Conservation (phyloP, 1,140 invertebrate species). For the Achroia grisella region DNA sequence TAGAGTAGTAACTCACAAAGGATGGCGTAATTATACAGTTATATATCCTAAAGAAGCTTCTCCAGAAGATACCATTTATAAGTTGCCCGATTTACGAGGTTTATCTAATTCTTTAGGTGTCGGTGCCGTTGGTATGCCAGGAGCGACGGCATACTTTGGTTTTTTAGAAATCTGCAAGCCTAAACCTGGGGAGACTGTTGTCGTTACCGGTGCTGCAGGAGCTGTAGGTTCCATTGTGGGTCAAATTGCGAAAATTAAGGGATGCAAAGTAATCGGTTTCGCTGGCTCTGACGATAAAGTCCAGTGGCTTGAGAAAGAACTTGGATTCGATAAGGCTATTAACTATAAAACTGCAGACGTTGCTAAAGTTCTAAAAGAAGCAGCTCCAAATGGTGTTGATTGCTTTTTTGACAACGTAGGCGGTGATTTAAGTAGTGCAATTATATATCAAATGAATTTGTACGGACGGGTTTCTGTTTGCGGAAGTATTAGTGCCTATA, state of each 20-base stretch:
- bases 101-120: conserved; percentile 13
- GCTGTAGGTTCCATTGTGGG: conserved; percentile 80
- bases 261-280: conserved; percentile 79
- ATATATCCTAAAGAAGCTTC: conserved; percentile 4
- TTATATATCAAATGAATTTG: conserved; percentile 75
- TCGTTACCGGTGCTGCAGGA: conserved; percentile 76
- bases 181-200: conserved; percentile 77
- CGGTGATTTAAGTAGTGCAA: conserved; percentile 71
- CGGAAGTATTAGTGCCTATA: conserved; percentile 69
- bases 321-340: conserved; percentile 78
- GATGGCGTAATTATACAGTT: conserved; percentile 72
- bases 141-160: conserved; percentile 80
- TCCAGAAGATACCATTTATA: conserved; percentile 14
- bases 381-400: conserved; percentile 77
- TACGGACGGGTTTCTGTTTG: conserved; percentile 74
- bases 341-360: conserved; percentile 80
- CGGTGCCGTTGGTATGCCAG: conserved; percentile 26
- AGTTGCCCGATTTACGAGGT: conserved; percentile 14
- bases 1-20: conserved; percentile 66
- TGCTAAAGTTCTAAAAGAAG: conserved; percentile 63
- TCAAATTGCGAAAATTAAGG: conserved; percentile 81
- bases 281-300: conserved; percentile 80
- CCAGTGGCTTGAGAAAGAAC: conserved; percentile 76
- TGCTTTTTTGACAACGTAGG: conserved; percentile 76
- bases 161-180: conserved; percentile 78